phyloP scores from a whole-genome alignment of 2,888 invertebrate genomes.

The Amiota minor region DNA sequence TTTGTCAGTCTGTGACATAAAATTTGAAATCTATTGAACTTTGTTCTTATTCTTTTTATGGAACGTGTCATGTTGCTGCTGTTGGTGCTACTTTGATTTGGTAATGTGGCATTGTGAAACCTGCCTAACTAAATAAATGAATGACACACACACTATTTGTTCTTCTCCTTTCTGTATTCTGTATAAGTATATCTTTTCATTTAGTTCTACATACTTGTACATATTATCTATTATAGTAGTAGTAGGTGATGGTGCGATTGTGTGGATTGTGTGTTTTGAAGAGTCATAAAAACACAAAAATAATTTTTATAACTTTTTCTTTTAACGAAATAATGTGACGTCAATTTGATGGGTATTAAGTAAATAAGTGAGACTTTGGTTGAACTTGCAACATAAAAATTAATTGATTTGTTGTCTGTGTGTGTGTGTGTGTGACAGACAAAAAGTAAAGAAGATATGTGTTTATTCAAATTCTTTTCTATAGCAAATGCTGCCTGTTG shows the following conservation, averaged over 20 bases:
- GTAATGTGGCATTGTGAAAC: too few relatives aligned
- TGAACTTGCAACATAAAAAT: slow-evolving; percentile 51
- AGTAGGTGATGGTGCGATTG: not conserved
- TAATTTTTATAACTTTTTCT: slow-evolving; percentile 51
- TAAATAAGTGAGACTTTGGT: not conserved
- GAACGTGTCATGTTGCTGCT: too few relatives aligned
- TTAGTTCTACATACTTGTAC: too few relatives aligned
- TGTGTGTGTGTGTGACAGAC: too few relatives aligned
- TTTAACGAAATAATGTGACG: not conserved
- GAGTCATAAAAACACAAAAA: slow-evolving; percentile 57
- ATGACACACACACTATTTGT: too few relatives aligned
- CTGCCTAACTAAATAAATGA: too few relatives aligned
- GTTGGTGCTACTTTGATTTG: too few relatives aligned
- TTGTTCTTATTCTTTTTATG: slow-evolving; percentile 33
- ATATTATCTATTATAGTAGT: not conserved
- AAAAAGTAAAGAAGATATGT: too few relatives aligned
- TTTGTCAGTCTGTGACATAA: not conserved
- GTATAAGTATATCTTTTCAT: too few relatives aligned
- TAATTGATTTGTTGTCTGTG: slow-evolving; percentile 55
- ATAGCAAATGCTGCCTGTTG: too few relatives aligned
- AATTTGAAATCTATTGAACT: slow-evolving; percentile 32
- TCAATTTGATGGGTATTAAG: not conserved
- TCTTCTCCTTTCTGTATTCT: too few relatives aligned
- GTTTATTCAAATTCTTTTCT: not conserved
- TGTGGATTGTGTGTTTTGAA: not conserved